These are phyloP conservation scores for Antheraea mylitta DNA, from an alignment of 1,140 invertebrate genomes.

Conservation along the genomic window DNA sequence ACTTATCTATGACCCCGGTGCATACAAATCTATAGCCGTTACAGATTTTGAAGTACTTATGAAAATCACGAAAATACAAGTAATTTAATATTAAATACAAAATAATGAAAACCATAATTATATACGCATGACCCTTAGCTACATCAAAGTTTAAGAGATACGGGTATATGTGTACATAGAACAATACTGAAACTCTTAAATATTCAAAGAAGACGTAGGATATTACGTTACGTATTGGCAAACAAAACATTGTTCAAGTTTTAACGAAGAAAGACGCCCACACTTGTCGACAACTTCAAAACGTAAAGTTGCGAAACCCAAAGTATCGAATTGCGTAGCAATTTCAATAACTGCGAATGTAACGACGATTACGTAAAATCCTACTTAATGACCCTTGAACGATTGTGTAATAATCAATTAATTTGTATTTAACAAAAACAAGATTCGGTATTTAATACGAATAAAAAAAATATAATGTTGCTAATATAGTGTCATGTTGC, in stretches of 20 bases:
- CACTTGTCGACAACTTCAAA: neutral
- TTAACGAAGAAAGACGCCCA: neutral
- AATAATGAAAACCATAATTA: too few species aligned
- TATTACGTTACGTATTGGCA: neutral
- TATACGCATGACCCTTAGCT: too few species aligned
- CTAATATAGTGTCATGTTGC: too few species aligned
- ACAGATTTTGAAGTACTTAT: too few species aligned
- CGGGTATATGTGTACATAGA: neutral
- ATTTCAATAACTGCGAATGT: slow-evolving; percentile 15
- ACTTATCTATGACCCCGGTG: too few species aligned
- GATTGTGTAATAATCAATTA: slow-evolving; percentile 12
- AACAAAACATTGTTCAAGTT: neutral
- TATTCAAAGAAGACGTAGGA: neutral
- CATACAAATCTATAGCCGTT: too few species aligned
- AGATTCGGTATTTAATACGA: too few species aligned
- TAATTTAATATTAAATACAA: too few species aligned
- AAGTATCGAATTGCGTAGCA: slow-evolving; percentile 4
- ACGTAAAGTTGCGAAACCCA: slow-evolving; percentile 9
- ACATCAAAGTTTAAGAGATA: too few species aligned
- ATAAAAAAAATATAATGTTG: too few species aligned
- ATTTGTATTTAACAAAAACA: neutral
- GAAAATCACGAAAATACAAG: too few species aligned
- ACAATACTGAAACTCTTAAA: neutral
- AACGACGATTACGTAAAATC: slow-evolving; percentile 6
- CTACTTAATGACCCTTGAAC: slow-evolving; percentile 16